Evolutionary conservation across 92 coral and sea anemone species (phyloP).

Genomic region (Virgularia gustaviana): DNA sequence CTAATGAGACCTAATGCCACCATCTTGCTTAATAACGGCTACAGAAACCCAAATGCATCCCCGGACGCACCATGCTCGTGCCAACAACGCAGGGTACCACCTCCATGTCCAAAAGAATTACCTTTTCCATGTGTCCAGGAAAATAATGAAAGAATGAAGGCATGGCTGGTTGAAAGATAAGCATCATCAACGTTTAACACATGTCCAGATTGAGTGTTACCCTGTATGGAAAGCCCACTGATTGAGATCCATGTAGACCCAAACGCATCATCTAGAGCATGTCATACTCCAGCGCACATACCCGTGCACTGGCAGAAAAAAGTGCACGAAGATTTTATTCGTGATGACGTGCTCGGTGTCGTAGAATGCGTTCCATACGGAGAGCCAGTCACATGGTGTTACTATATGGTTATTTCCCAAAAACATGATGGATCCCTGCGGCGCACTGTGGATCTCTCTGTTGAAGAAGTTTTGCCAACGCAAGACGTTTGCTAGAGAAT

Average conservation of each 20-base stretch:
- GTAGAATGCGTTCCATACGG: slow-evolving; percentile 3
- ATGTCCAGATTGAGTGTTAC: slow-evolving; percentile 4
- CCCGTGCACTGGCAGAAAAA: slow-evolving; percentile 21
- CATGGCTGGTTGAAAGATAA: slow-evolving; percentile 5
- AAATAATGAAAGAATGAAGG: neutral
- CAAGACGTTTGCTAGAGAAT: slow-evolving; percentile 19
- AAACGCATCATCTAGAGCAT: slow-evolving; percentile 1
- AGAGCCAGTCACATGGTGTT: neutral
- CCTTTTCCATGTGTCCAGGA: neutral
- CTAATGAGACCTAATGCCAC: neutral
- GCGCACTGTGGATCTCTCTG: neutral
- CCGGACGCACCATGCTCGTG: neutral
- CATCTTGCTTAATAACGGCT: neutral
- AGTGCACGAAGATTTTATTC: slow-evolving; percentile 16
- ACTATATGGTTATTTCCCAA: slow-evolving; percentile 17
- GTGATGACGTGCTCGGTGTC: slow-evolving; percentile 16
- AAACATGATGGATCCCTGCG: slow-evolving; percentile 23
- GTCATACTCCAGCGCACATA: slow-evolving; percentile 26
- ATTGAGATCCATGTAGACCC: slow-evolving; percentile 15
- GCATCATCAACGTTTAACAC: slow-evolving; percentile 11
- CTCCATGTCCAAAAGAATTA: neutral
- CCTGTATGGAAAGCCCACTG: slow-evolving; percentile 1
- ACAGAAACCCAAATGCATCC: neutral
- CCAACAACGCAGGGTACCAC: neutral
- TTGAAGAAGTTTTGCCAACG: slow-evolving; percentile 19